Evolutionary conservation across 2,113 vertebrate species (phyloP).

Genomic region (Dolichotis patagonum): DNA sequence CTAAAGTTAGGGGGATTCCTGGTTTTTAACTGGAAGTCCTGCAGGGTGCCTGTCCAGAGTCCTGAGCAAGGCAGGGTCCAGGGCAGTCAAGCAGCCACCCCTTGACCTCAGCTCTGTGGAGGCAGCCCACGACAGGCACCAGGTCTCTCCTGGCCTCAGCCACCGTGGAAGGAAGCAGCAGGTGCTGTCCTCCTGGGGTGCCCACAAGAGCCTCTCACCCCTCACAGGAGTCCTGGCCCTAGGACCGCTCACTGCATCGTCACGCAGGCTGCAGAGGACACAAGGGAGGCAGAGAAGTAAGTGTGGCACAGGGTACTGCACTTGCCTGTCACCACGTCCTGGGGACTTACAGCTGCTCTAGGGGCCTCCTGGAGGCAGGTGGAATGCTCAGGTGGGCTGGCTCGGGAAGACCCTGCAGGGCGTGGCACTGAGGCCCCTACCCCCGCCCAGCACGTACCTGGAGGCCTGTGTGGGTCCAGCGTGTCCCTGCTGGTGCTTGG

Average conservation of each 20-base stretch:
- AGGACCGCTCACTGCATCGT: not conserved
- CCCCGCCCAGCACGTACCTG: no score
- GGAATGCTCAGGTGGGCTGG: not conserved
- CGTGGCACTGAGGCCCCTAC: not conserved
- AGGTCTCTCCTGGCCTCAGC: not conserved
- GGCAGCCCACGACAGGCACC: no score
- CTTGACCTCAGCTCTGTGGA: not conserved
- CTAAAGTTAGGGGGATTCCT: not conserved
- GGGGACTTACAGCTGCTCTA: not conserved
- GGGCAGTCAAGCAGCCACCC: not conserved
- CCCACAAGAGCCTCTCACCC: not conserved
- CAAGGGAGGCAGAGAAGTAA: no score
- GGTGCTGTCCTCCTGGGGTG: not conserved
- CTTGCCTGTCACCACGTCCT: not conserved
- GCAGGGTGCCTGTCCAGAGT: not conserved
- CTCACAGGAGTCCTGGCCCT: not conserved
- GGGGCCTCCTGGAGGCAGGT: not conserved
- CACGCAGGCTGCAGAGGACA: not conserved
- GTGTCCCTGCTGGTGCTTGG: not conserved
- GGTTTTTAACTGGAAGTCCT: not conserved
- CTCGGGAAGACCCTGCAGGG: not conserved
- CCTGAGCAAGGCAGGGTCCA: not conserved
- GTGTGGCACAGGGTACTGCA: not conserved
- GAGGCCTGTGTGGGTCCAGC: not conserved
- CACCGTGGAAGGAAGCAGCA: not conserved